Base-by-base conservation (phyloP, 2,888 invertebrate species). In the Dendrolimus pini region DNA sequence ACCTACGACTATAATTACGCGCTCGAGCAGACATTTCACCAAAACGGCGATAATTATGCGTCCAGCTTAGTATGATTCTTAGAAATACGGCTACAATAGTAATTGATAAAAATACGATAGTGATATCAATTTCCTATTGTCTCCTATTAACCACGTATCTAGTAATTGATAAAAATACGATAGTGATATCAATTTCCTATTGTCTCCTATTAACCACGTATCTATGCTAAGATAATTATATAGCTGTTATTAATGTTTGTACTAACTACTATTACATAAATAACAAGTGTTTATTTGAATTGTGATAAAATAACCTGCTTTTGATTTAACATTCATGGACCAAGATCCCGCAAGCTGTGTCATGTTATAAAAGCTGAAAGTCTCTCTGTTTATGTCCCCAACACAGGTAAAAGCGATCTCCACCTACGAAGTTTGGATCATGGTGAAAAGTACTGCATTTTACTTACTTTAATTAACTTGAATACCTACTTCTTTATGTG, bases 31-130 rank as follows among this genome's bases (percentile, higher is more conserved):
- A 65, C 73, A 73, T 59, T 87, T 84, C 84, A 78, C 74, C 80
- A 86, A 87, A 88, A 69, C 75, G 59, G 63, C 74, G 75, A 82
- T 86, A 85, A 88, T 88, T 85, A 79, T 77, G 71, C 68, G 70
- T 73, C 70, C 70, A 70, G 72, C 68, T 75, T 73, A 30, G 6
- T 47, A 47, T 63, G 72, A 66, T 86, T 85, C 86, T 75, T 67
- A 73, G 86, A 86, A 88, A 72, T 68, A 65, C 69, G 65, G 75
- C 78, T 78, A 78, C 74, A 78, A 74, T 76, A 69, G 69, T 66
- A 66, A 67, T 68, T 79, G 87, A 88, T 89, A 89, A 81, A 74
- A 72, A 69, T 69, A 70, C 78, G 83, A 87, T 85, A 84, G 78
- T 80, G 68, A 68, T 85, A 83, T 84, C 83, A 80, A 74, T 64